Evolutionary conservation across 2,888 invertebrate species (phyloP), one percentile per base, ranked within the genome.

Genomic region (Drosophila dives): DNA sequence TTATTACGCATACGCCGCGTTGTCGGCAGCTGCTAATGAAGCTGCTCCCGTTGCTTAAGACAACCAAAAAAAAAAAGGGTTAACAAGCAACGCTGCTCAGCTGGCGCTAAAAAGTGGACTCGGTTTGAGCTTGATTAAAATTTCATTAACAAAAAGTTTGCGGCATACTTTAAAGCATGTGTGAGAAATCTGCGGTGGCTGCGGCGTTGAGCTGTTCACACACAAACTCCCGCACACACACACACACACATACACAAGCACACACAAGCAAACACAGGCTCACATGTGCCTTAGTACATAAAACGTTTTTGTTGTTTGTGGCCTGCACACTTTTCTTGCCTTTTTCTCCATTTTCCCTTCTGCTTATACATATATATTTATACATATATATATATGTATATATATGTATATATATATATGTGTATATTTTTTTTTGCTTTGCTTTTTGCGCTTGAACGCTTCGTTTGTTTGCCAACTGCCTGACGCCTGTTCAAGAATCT

Each of bases 391-490:
- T 40, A 34, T 60, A 54, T 26, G 33, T 8, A 23, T 23, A 23
- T 15, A 40, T n/a, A n/a, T 10, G 8, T 10, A 20, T 42, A 40
- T 8, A 33, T 40, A 49, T 32, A 34, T 42, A 40, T 8, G 26
- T 40, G 42, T 32, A 34, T 26, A 23, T 58, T 66, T 55, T 74
- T 58, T 66, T 67, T 48, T 72, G 66, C 61, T 61, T 79, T 86
- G 81, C 81, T 86, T 89, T 85, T 80, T 83, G 75, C 80, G 89
- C 85, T 83, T 86, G 90, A 89, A 85, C 89, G 89, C 90, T 90
- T 89, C 89, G 85, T 80, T 90, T 90, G 86, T 83, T 88, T 89
- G 84, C 90, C 83, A 84, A 83, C 84, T 80, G 83, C 81, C 82
- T 79, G 80, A 74, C 80, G 83, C 73, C 62, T 66, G 70, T 73